Evolutionary conservation across 2,888 invertebrate species (phyloP), one percentile per base, ranked within the genome.

Genomic region (Drosophila bunnanda): DNA sequence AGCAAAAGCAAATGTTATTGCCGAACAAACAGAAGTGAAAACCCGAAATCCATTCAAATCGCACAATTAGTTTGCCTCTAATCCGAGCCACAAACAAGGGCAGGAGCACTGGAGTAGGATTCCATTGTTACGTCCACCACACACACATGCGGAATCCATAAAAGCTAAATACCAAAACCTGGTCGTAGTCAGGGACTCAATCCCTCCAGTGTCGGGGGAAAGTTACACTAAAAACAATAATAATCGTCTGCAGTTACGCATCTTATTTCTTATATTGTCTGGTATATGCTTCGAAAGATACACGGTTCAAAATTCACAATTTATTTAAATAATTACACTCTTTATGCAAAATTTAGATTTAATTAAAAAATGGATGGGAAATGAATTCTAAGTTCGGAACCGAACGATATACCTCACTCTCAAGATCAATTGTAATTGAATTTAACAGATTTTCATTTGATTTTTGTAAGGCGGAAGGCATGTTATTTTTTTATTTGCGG

Each of bases 11-110:
- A 85, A 85, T 86, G 82, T 86, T 86, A 82, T 86, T 87, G 76
- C 72, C 76, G 66, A 74, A 84, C 88, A 89, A 86, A 89, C 88
- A 89, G 70, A 58, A 54, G 56, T 54, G 76, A 79, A 82, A 84
- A 86, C 77, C 86, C 75, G 75, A 84, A 88, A 84, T 82, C 87
- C 89, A 86, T 86, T 86, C 88, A 89, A 84, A 86, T 86, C 89
- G 80, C 72, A 86, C 85, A 86, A 86, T 89, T 86, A 86, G 85
- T 83, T 72, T 77, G 71, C 70, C 84, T 76, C 84, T 86, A 86
- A 86, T 86, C 85, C 85, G 87, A 69, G 77, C 80, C 72, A 86
- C 88, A 86, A 86, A 86, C 84, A 86, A 74, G 62, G 30, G 53
- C 25, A n/a, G 20, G 41, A 22, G 60, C 39, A 41, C 48, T 28